phyloP scores from a whole-genome alignment of 2,888 invertebrate species.

The Ligdia adustata region DNA sequence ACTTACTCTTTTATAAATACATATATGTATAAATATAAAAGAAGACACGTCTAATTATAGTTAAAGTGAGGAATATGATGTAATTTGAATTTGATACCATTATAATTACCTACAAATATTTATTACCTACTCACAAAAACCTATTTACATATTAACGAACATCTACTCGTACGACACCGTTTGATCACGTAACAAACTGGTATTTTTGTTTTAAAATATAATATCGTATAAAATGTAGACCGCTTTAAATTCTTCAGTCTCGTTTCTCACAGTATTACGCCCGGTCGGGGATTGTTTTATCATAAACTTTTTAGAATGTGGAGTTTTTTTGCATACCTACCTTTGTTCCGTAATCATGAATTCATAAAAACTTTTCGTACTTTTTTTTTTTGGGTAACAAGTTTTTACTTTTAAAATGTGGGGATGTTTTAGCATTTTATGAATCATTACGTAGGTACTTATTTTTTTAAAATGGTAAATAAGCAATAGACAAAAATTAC shows the following conservation, averaged over 20 bases:
- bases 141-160: no score
- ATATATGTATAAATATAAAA: no score
- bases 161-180: no score
- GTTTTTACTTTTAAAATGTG: conserved; percentile 36
- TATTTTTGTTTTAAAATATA: conserved; percentile 32
- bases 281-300: conserved; percentile 68
- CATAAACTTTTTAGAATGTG: conserved; percentile 66
- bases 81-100: no score
- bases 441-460: not conserved
- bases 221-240: conserved; percentile 61
- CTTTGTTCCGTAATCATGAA: conserved; percentile 66
- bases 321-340: conserved; percentile 50
- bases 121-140: no score
- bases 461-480: no score
- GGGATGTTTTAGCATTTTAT: conserved; percentile 2
- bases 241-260: conserved; percentile 65
- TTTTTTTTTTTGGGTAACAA: conserved; percentile 52
- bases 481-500: no score
- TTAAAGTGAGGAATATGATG: no score
- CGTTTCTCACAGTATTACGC: conserved; percentile 66
- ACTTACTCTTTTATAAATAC: no score
- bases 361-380: conserved; percentile 54
- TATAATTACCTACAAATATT: no score
- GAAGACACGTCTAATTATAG: no score
- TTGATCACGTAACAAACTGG: no score